phyloP scores from a whole-genome alignment of 23 tunicate genomes.

The Halocynthia roretzi region DNA sequence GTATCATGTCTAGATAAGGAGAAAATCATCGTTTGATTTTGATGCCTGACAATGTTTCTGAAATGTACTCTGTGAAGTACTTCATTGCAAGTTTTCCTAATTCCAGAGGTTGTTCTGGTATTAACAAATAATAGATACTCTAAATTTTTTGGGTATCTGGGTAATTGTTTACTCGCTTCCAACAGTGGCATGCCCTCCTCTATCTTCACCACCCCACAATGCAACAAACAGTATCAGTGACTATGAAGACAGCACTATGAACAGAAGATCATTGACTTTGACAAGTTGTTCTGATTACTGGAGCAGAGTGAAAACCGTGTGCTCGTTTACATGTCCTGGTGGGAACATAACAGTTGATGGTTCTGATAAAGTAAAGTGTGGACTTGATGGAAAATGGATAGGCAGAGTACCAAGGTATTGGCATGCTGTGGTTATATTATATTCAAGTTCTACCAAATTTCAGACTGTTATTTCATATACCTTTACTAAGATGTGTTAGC shows the following conservation, averaged over 20 bases:
- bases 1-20: too few relatives aligned
- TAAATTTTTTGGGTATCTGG: too few relatives aligned
- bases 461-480: not conserved
- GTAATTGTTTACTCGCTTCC: too few relatives aligned
- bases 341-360: constrained; percentile 19
- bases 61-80: too few relatives aligned
- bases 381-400: not conserved
- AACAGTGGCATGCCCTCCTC: constrained; percentile 23
- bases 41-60: too few relatives aligned
- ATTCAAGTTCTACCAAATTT: not conserved
- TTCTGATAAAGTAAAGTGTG: constrained; percentile 5
- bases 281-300: constrained; percentile 11
- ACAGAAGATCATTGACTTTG: constrained; percentile 13
- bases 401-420: constrained; percentile 23
- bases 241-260: not conserved
- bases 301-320: not conserved
- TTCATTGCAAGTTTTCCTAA: too few relatives aligned
- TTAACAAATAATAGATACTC: too few relatives aligned
- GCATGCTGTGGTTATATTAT: not conserved
- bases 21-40: too few relatives aligned
- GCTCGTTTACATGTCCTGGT: constrained; percentile 29
- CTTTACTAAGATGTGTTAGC: not conserved
- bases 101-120: too few relatives aligned
- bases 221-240: constrained; percentile 11
- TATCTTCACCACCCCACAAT: constrained; percentile 8